Base-by-base conservation (phyloP, 2,888 invertebrate genomes). In the Tenthredo scrophulariae region DNA sequence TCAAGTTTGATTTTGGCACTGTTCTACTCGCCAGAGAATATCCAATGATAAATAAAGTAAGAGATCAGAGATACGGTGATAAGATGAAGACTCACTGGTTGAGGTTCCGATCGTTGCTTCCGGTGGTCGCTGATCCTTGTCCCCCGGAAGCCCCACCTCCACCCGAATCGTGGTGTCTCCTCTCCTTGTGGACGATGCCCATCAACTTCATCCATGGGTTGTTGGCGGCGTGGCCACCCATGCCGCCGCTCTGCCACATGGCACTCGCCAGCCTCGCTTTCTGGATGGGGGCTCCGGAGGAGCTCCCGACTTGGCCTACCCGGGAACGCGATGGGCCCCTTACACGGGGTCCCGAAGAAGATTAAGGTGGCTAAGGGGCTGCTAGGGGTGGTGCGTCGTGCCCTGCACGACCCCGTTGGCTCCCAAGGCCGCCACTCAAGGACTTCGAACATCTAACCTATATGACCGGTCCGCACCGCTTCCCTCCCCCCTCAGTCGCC, bases 121-220 rank as follows among this genome's bases (percentile, higher is more conserved):
- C 94, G 72, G 92, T 91, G 86, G 93, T 93, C 85, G 94, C 94
- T 87, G 94, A 89, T 72, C 89, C 91, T 87, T 91, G 92, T 84
- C 89, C 90, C 67, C 90, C 94, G 87, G 94, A 94, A 89, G 94
- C 94, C 88, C 94, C 93, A 88, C 90, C 93, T 86, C 90, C 92
- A 87, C 93, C 94, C 86, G 95, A 95, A 88, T 96, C 96, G 94
- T 96, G 95, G 92, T 96, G 96, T 85, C 96, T 94, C 87, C 96
- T 94, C 92, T 96, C 96, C 94, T 96, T 96, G 94, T 97, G 96
- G 90, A 96, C 96, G 91, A 96, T 96, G 92, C 97, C 97, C 97
- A 97, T 97, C 89, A 97, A 94, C 93, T 97, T 97, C 96, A 97
- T 96, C 97, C 97, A 97, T 91, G 97, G 96, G 94, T 97, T 97